phyloP scores from a whole-genome alignment of 2,888 invertebrate species.

The Erpobdella octoculata region DNA sequence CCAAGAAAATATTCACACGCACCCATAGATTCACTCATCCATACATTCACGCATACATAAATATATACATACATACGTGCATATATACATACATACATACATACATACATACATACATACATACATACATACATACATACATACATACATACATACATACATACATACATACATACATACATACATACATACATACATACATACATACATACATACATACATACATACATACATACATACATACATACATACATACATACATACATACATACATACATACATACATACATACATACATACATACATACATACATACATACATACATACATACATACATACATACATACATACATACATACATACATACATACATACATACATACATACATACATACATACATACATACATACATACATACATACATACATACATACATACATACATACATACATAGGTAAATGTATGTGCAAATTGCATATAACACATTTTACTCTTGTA shows the following conservation, averaged over 20 bases:
- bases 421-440: too few relatives aligned
- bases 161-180: slow-evolving; percentile 9
- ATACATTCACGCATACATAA: too few relatives aligned
- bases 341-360: slow-evolving; percentile 24
- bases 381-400: slow-evolving; percentile 5
- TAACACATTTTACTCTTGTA: too few relatives aligned
- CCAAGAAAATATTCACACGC: not conserved
- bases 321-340: slow-evolving; percentile 23
- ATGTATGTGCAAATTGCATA: too few relatives aligned
- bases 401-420: too few relatives aligned
- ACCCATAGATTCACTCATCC: not conserved
- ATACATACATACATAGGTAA: too few relatives aligned
- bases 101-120: slow-evolving; percentile 8
- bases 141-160: slow-evolving; percentile 11
- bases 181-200: slow-evolving; percentile 17
- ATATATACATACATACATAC: slow-evolving; percentile 3
- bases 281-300: slow-evolving; percentile 32
- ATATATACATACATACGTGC: too few relatives aligned
- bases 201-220: slow-evolving; percentile 8
- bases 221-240: slow-evolving; percentile 18
- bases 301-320: slow-evolving; percentile 26
- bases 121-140: slow-evolving; percentile 11
- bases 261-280: slow-evolving; percentile 28
- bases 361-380: slow-evolving; percentile 17
- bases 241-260: slow-evolving; percentile 20